These are phyloP conservation scores for Bradypodion ventrale DNA, from an alignment of 2,797 vertebrate species.

Conservation along the genomic window DNA sequence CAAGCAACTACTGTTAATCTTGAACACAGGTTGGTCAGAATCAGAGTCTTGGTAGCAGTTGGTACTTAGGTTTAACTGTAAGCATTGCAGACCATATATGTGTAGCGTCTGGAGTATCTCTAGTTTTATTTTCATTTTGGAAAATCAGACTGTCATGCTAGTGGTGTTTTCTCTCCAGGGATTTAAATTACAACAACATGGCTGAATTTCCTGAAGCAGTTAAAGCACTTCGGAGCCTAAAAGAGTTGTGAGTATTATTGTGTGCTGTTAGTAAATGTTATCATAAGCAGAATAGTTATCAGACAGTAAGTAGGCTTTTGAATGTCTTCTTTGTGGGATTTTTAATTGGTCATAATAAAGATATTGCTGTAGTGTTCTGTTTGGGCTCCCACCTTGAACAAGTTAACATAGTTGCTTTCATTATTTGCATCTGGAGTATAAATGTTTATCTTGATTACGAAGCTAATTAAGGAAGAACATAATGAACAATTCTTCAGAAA, in stretches of 20 bases:
- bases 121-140: not conserved
- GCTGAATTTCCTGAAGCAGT: conserved; percentile 92
- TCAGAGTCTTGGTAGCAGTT: not conserved
- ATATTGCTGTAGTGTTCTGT: not conserved
- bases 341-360: not conserved
- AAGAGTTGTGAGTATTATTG: conserved; percentile 91
- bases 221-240: conserved; percentile 90
- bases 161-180: conserved; percentile 76
- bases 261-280: conserved; percentile 33
- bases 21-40: not conserved
- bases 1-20: not conserved
- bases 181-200: conserved; percentile 97
- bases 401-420: not conserved
- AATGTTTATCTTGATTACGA: conserved; percentile 27
- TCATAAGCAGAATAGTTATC: not conserved
- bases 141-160: conserved; percentile 29
- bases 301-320: not conserved
- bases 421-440: not conserved
- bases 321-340: not conserved
- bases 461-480: conserved; percentile 48
- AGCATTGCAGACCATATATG: no score
- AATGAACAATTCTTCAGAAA: conserved; percentile 38
- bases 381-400: not conserved
- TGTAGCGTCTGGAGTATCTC: no score
- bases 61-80: not conserved